Base-by-base conservation (phyloP, 2,797 vertebrate species). In the Falco columbarius region DNA sequence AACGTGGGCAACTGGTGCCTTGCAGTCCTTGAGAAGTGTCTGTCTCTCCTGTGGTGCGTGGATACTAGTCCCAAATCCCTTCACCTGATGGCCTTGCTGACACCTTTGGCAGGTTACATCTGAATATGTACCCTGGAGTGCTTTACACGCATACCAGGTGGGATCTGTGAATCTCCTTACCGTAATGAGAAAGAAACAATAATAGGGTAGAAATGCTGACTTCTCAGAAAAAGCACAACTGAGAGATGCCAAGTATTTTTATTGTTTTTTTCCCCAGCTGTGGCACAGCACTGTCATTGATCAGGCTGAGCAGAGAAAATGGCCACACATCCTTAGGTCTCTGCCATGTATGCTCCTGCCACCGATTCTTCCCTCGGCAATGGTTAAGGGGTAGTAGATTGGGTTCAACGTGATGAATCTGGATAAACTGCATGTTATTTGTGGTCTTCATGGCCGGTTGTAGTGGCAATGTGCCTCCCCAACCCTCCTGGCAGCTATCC, bases 121-220 rank as follows among this genome's bases (percentile, higher is more conserved):
- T 74, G 47, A 58, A 4, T 15, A 3, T 13, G 18, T 16, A 17
- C 20, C 26, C 44, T 30, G 30, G 16, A 47, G 36, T 7, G 18
- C 52, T 59, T 7, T 42, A 4, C 1, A 2, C 9, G 8, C 0
- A 0, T 14, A 6, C 51, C 1, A 3, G 13, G 29, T 40, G 17
- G 42, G 12, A 4, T 86, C 46, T 21, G 36, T 42, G 27, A 26
- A 17, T n/a, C 12, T 49, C 22, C 56, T 61, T 72, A 12, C 38
- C 49, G 42, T 32, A 77, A 65, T 0, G 9, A 49, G 15, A 24
- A 21, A 61, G 42, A 71, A 81, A 54, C 7, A 42, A 32, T 38
- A 44, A 44, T 4, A 29, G 17, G 10, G 38, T 46, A 66, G 42
- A 7, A 73, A 77, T 79, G 30, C 14, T 77, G 56, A 23, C 56